Percentiles rank a stretch among this genome's conserved stretches.
These are phyloP conservation scores for Erebia aethiops DNA, from an alignment of 2,888 invertebrate species.

Conservation along the genomic window DNA sequence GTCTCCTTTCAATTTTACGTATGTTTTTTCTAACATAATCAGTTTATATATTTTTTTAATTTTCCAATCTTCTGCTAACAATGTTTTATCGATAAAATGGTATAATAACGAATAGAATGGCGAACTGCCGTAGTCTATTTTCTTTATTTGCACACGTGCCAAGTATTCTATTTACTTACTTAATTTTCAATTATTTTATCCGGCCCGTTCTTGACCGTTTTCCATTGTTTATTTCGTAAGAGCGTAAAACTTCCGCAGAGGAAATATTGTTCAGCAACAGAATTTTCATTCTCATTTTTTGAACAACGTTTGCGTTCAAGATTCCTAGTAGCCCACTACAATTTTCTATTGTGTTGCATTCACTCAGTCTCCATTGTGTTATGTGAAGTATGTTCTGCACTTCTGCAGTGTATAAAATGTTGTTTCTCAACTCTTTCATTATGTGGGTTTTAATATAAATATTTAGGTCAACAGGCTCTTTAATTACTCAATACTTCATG, in stretches of 20 bases:
- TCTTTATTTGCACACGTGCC: too few species aligned
- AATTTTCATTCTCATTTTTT: background rate
- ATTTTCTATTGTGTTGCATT: constrained; percentile 7
- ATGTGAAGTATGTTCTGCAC: too few species aligned
- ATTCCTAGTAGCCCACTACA: background rate
- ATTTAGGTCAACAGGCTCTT: background rate
- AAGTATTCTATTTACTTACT: too few species aligned
- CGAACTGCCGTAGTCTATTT: too few species aligned
- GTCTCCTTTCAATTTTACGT: too few species aligned
- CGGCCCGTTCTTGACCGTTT: background rate
- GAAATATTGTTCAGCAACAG: background rate
- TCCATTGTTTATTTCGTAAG: too few species aligned
- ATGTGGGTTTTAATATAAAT: constrained; percentile 2
- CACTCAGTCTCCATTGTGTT: background rate
- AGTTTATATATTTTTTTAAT: too few species aligned
- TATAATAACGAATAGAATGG: too few species aligned
- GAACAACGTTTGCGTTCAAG: background rate
- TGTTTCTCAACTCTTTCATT: constrained; percentile 1
- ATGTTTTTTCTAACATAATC: too few species aligned
- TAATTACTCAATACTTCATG: constrained; percentile 4
- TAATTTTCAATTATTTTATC: background rate
- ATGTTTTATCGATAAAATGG: too few species aligned
- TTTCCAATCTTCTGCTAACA: too few species aligned
- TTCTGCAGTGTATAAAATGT: background rate
- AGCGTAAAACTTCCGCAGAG: too few species aligned